Conservation (phyloP, 2,797 vertebrate genomes). For the Hapalemur alaotrensis region DNA sequence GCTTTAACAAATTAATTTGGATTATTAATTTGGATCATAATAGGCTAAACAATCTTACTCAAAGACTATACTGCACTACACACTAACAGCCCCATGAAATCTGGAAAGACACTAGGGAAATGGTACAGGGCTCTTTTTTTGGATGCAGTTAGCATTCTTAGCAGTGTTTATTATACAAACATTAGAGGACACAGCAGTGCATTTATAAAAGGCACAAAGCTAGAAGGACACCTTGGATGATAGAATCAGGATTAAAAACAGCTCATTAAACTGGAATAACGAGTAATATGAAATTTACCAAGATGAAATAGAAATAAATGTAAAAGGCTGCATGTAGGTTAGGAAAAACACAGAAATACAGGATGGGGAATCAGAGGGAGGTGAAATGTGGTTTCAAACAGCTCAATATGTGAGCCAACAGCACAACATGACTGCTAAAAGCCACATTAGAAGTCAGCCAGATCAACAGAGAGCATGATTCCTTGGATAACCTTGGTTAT, state of each 20-base stretch:
- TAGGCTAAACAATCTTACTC: neutral
- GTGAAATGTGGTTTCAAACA: neutral
- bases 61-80: neutral
- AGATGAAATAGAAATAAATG: slow-evolving; percentile 27
- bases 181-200: neutral
- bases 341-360: neutral
- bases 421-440: neutral
- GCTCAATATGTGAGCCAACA: neutral
- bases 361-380: neutral
- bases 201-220: slow-evolving; percentile 4
- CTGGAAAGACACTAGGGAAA: neutral
- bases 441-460: neutral
- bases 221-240: neutral
- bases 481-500: neutral
- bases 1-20: neutral
- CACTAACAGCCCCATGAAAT: neutral
- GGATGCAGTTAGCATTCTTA: neutral
- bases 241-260: neutral
- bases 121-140: neutral
- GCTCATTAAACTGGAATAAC: neutral
- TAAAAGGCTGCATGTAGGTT: neutral
- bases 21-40: slow-evolving; percentile 9
- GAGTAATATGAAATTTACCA: neutral
- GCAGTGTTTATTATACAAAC: neutral
- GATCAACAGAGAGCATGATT: neutral